Conservation (phyloP, 2,113 vertebrate species). For the Cyrtonyx montezumae region DNA sequence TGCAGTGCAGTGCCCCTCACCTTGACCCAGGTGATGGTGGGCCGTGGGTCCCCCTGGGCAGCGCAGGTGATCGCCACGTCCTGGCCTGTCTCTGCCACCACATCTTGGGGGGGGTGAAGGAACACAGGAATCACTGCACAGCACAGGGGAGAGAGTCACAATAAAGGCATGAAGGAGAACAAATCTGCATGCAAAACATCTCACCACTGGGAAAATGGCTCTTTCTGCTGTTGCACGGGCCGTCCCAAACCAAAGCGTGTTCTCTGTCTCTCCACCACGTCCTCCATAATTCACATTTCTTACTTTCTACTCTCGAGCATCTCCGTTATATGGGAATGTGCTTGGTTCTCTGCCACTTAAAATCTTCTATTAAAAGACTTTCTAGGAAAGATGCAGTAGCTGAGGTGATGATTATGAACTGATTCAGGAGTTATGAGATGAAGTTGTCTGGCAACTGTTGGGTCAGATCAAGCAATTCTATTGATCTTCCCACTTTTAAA, state of each 20-base stretch:
- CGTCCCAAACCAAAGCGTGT: neutral
- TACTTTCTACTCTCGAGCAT: neutral
- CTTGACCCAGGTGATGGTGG: constrained; percentile 76
- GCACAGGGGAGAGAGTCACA: neutral
- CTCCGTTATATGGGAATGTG: neutral
- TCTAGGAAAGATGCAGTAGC: neutral
- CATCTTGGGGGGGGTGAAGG: constrained; percentile 61
- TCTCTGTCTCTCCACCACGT: neutral
- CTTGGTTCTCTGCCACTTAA: neutral
- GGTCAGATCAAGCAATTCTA: neutral
- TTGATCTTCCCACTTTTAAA: neutral
- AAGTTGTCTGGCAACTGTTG: neutral
- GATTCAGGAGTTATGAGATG: neutral
- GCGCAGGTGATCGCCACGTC: constrained; percentile 58
- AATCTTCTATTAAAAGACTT: neutral
- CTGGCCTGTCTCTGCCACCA: constrained; percentile 69
- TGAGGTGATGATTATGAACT: neutral
- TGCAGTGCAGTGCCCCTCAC: neutral
- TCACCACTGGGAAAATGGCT: fast-evolving
- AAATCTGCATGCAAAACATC: fast-evolving
- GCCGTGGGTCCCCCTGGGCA: constrained; percentile 72
- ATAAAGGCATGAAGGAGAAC: neutral
- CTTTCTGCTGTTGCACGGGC: neutral
- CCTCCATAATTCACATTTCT: neutral
- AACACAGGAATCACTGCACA: constrained; percentile 73